Percentiles rank a stretch among this genome's conserved stretches.
Conservation (phyloP, 2,888 invertebrate species). For the Brachylomia viminalis region DNA sequence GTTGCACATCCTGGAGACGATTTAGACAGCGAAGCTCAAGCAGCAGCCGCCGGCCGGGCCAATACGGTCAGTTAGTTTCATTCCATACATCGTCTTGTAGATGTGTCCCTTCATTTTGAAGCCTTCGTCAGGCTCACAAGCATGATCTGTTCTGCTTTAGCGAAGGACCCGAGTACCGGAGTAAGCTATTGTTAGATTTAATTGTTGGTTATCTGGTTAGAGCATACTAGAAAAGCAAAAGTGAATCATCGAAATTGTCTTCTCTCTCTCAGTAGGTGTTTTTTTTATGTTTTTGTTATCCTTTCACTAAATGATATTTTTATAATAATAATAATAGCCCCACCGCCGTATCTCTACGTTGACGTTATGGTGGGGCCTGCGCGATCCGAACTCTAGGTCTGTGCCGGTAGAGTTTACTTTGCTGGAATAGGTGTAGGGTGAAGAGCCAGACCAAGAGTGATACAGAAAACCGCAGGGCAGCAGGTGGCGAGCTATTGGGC, state of each 20-base stretch:
- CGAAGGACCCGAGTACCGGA: conserved; percentile 75
- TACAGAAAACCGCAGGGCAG: too few relatives aligned
- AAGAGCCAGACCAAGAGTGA: too few relatives aligned
- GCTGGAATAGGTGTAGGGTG: too few relatives aligned
- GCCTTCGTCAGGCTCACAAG: conserved; percentile 71
- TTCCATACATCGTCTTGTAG: conserved; percentile 80
- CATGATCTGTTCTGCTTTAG: conserved; percentile 80
- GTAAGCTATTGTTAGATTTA: conserved; percentile 73
- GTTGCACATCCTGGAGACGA: conserved; percentile 75
- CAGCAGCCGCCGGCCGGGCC: conserved; percentile 70
- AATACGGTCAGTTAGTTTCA: conserved; percentile 72
- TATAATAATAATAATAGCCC: too few relatives aligned
- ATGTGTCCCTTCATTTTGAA: conserved; percentile 67
- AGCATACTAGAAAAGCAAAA: conserved; percentile 32
- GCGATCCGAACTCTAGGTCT: too few relatives aligned
- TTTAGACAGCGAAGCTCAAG: conserved; percentile 77
- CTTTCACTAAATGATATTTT: conserved; percentile 49
- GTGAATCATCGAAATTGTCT: conserved; percentile 33
- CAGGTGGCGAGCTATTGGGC: too few relatives aligned
- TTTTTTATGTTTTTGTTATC: conserved; percentile 39
- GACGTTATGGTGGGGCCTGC: too few relatives aligned
- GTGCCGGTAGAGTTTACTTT: too few relatives aligned
- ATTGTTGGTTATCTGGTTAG: conserved; percentile 12
- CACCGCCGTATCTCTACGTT: too few relatives aligned
- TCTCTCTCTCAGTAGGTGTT: conserved; percentile 56